These are phyloP conservation scores for Acrocyrtus sp. DNA, from an alignment of 2,888 invertebrate genomes.

Conservation along the genomic window DNA sequence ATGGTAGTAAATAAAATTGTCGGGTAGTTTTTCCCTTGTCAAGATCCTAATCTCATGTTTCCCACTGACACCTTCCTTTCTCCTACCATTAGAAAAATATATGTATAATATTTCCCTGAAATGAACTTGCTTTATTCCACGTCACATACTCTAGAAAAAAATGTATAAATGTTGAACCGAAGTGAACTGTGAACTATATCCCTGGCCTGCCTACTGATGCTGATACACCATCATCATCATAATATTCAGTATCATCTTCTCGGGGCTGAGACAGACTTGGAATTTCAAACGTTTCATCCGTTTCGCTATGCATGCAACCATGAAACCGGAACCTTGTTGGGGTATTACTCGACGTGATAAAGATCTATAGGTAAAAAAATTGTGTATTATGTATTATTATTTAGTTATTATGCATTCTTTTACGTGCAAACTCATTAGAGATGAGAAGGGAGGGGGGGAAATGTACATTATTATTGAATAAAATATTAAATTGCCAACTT, in stretches of 20 bases:
- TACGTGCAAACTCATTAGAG: neutral
- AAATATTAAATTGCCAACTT: no score
- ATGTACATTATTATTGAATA: no score
- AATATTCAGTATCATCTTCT: neutral
- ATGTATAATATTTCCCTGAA: constrained; percentile 11
- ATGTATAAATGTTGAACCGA: neutral
- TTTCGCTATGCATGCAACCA: constrained; percentile 39
- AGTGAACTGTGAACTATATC: neutral
- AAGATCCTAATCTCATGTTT: constrained; percentile 44
- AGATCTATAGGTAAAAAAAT: constrained; percentile 15
- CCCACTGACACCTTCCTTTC: constrained; percentile 48
- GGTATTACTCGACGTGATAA: constrained; percentile 23
- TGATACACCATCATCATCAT: neutral
- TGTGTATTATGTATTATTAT: neutral
- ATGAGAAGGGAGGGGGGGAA: no score
- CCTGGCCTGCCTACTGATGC: neutral
- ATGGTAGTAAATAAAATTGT: constrained; percentile 1
- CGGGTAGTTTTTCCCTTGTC: constrained; percentile 26
- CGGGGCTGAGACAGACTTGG: no score
- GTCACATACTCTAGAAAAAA: constrained; percentile 9
- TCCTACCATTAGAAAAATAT: constrained; percentile 2
- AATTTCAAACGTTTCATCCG: constrained; percentile 23
- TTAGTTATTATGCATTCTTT: constrained; percentile 30
- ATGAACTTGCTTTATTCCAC: constrained; percentile 33
- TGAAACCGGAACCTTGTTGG: constrained; percentile 43